Evolutionary conservation across 2,888 invertebrate species (phyloP).

Genomic region (Eremobia ochroleuca): DNA sequence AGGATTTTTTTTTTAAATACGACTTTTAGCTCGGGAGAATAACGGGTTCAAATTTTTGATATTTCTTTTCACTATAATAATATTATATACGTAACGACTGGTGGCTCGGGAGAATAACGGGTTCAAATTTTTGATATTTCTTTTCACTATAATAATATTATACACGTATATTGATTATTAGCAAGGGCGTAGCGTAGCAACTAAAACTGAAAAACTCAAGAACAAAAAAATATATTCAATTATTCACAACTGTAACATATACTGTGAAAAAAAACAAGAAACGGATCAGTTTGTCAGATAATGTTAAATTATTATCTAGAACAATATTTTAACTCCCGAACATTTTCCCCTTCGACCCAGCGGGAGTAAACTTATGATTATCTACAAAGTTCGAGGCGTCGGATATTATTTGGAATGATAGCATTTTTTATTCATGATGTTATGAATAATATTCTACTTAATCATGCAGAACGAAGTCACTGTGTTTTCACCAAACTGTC

Average conservation of each 20-base stretch:
- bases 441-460: constrained; percentile 32
- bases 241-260: constrained; percentile 10
- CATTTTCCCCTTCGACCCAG: constrained; percentile 28
- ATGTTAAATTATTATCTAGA: constrained; percentile 27
- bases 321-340: constrained; percentile 32
- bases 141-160: too few species aligned
- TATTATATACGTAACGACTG: too few species aligned
- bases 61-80: too few species aligned
- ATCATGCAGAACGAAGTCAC: background rate
- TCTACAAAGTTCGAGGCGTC: constrained; percentile 42
- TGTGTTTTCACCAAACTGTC: background rate
- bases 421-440: constrained; percentile 24
- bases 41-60: too few species aligned
- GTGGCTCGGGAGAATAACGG: too few species aligned
- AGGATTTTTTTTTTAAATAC: too few species aligned
- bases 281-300: constrained; percentile 20
- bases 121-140: too few species aligned
- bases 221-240: constrained; percentile 14
- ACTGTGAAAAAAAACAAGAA: constrained; percentile 28
- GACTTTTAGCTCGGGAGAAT: too few species aligned
- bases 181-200: background rate
- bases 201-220: background rate
- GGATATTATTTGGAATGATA: constrained; percentile 37
- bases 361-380: constrained; percentile 56
- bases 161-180: background rate